These are phyloP conservation scores for Salarias fasciatus DNA, from an alignment of 2,797 vertebrate genomes.

Conservation along the genomic window DNA sequence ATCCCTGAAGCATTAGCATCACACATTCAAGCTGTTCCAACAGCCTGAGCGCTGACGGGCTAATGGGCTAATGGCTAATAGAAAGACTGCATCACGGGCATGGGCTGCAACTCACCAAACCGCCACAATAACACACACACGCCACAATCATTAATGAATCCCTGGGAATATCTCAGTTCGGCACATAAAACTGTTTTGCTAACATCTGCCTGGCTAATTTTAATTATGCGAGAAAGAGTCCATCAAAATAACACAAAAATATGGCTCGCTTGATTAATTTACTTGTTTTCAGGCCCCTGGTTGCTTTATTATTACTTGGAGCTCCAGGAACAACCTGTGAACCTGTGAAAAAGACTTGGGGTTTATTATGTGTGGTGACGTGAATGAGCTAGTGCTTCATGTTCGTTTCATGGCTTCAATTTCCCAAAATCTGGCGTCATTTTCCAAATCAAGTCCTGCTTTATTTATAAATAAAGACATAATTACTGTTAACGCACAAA, in stretches of 20 bases:
- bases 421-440: too few relatives aligned
- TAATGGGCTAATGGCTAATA: slow-evolving; percentile 84
- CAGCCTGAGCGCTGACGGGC: slow-evolving; percentile 85
- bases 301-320: slow-evolving; percentile 30
- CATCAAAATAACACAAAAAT: slow-evolving; percentile 39
- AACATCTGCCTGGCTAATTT: slow-evolving; percentile 68
- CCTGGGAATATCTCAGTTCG: slow-evolving; percentile 58
- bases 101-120: slow-evolving; percentile 68
- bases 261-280: slow-evolving; percentile 49
- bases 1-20: slow-evolving; percentile 84
- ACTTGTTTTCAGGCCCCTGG: slow-evolving; percentile 35
- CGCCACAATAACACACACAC: slow-evolving; percentile 61
- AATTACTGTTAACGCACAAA: too few relatives aligned
- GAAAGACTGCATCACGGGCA: slow-evolving; percentile 74
- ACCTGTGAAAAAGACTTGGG: not conserved
- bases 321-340: slow-evolving; percentile 22
- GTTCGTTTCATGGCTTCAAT: too few relatives aligned
- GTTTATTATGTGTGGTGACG: not conserved
- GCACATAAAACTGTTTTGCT: slow-evolving; percentile 49
- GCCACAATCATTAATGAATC: slow-evolving; percentile 62
- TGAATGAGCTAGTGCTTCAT: not conserved
- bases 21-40: slow-evolving; percentile 86
- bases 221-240: slow-evolving; percentile 40
- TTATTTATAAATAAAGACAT: too few relatives aligned
- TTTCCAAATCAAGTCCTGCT: too few relatives aligned